Percentiles rank a stretch among this genome's conserved stretches.
phyloP scores from a whole-genome alignment of 2,113 vertebrate species.

The Gorsachius goisagi region DNA sequence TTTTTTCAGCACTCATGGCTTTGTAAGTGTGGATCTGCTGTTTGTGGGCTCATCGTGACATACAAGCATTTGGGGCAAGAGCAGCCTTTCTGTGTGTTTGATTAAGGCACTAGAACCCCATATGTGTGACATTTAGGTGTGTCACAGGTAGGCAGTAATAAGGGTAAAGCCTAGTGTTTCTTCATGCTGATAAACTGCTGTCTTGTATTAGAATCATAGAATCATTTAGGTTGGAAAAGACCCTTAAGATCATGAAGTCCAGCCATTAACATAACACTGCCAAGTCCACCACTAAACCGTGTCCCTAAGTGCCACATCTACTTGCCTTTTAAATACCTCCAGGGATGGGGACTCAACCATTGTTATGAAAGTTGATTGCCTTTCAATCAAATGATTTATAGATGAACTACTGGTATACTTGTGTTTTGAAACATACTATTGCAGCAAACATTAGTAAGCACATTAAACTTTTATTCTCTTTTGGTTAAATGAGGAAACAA shows the following conservation, averaged over 20 bases:
- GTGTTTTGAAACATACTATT: not conserved
- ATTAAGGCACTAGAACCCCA: not conserved
- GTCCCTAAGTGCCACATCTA: not conserved
- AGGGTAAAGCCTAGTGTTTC: not conserved
- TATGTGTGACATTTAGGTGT: not conserved
- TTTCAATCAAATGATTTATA: not conserved
- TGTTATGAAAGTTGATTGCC: not conserved
- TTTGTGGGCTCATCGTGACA: not conserved
- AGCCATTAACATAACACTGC: not conserved
- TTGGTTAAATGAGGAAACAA: not conserved
- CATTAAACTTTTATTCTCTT: not conserved
- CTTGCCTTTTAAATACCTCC: not conserved
- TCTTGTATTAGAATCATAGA: not conserved
- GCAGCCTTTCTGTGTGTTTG: not conserved
- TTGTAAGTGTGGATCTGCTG: not conserved
- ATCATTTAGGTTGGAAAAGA: not conserved
- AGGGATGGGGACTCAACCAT: not conserved
- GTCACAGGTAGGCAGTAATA: not conserved
- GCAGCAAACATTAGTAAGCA: not conserved
- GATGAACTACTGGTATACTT: not conserved
- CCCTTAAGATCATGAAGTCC: not conserved
- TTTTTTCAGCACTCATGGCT: not conserved
- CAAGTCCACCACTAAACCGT: not conserved
- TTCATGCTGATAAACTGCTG: not conserved
- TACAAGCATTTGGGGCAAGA: not conserved